Base-by-base conservation (phyloP, 2,113 vertebrate genomes). In the Grammomys surdaster region DNA sequence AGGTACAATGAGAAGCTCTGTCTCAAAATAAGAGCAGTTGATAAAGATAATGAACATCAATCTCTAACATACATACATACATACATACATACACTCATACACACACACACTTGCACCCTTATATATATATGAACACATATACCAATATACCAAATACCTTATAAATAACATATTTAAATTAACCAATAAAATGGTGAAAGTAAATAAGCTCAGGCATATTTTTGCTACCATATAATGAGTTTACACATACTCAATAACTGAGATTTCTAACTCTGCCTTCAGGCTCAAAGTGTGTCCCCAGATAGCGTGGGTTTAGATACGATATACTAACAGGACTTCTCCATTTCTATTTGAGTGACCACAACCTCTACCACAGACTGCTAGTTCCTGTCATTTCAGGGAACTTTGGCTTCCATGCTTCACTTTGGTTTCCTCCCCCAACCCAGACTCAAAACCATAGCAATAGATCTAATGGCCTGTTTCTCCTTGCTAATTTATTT, bases 401-500 rank as follows among this genome's bases (percentile, higher is more conserved):
- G 90, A 12, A 51, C 67, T 92, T 96, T 72, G 97, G 90, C 98
- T 98, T 97, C 98, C 93, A 97, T 88, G 95, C 96, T 81, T 96
- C 97, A 77, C 93, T 97, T 96, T 97, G 98, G 89, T 94, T 98
- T 98, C 96, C 96, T 95, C 93, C 97, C 92, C 96, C 93, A 97
- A 95, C 73, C 87, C 90, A 97, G 93, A 95, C 94, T 96, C 96
- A 97, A 93, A 95, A 94, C 72, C 93, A 98, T 97, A 95, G 93
- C 88, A 97, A 90, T 95, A 76, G 90, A 93, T 97, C 97, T 98
- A 98, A 98, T 97, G 97, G 97, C 65, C 97, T 98, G 93, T 98
- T 98, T 97, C 91, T 97, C 96, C 98, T 98, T 97, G 96, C 96
- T 98, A 97, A 98, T 98, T 98, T 98, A 98, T 90, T 96, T 98